A percentile compares a stretch with the other conserved stretches of the same genome.
phyloP scores from a whole-genome alignment of 2,888 invertebrate genomes.

The Pseudoips prasinana region DNA sequence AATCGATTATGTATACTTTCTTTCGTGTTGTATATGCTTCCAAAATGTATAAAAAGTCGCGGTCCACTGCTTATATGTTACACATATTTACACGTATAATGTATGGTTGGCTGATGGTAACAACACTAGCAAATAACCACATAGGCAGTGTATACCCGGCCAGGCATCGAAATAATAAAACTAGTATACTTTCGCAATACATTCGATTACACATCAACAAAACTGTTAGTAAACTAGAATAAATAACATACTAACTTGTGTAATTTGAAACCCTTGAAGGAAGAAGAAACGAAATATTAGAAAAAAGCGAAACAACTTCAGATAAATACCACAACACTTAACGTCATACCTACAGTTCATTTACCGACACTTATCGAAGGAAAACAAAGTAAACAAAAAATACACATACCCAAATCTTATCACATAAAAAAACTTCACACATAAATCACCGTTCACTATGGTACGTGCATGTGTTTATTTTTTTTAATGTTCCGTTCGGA shows the following conservation, averaged over 20 bases:
- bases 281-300: no score
- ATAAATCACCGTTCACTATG: conserved; percentile 29
- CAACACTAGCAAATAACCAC: not conserved
- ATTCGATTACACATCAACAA: no score
- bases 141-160: not conserved
- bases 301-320: no score
- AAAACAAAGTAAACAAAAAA: conserved; percentile 13
- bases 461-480: conserved; percentile 16
- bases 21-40: not conserved
- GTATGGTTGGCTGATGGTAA: not conserved
- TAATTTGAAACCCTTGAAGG: no score
- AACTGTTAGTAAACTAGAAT: no score
- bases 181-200: not conserved
- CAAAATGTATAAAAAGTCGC: not conserved
- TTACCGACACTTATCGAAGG: no score
- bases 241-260: no score
- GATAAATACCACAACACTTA: no score
- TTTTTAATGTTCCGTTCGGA: conserved; percentile 20
- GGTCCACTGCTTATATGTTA: not conserved
- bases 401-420: conserved; percentile 30
- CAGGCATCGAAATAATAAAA: no score
- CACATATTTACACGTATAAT: not conserved
- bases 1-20: no score
- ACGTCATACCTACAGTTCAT: no score
- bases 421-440: conserved; percentile 27